Conservation (phyloP, 2,113 vertebrate species). For the Chloebia gouldiae region DNA sequence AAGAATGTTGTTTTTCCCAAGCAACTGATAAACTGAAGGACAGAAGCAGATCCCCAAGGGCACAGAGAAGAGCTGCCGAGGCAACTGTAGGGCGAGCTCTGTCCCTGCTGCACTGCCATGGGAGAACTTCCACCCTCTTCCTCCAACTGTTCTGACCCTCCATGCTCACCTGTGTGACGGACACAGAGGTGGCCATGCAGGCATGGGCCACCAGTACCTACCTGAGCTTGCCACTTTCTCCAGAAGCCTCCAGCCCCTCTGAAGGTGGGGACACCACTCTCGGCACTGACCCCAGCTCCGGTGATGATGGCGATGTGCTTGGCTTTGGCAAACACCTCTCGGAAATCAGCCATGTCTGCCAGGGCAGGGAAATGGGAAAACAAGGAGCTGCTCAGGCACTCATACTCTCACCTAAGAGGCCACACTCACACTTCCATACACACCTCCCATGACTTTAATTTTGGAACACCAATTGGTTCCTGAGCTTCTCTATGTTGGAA, state of each 20-base stretch:
- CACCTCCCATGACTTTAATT: background rate
- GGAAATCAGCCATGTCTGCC: constrained; percentile 88
- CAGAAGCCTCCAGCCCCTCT: constrained; percentile 88
- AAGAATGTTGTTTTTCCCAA: background rate
- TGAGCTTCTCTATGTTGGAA: background rate
- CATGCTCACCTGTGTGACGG: rapidly evolving
- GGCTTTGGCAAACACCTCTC: constrained; percentile 86
- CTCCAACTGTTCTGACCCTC: background rate
- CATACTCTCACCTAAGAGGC: rapidly evolving
- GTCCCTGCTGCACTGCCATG: rapidly evolving
- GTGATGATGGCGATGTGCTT: constrained; percentile 92
- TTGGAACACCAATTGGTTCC: background rate
- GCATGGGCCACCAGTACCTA: background rate
- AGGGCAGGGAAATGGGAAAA: background rate
- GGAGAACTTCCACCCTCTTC: background rate
- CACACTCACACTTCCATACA: rapidly evolving
- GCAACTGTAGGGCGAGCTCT: background rate
- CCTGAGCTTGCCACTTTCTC: constrained; percentile 95
- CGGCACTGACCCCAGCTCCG: constrained; percentile 89
- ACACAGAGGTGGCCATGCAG: rapidly evolving
- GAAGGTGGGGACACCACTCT: constrained; percentile 93
- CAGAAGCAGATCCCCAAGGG: background rate
- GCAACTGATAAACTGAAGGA: background rate
- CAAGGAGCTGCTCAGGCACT: background rate
- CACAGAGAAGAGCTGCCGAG: background rate